Conservation (phyloP, 2,113 vertebrate species). For the Laterallus jamaicensis region DNA sequence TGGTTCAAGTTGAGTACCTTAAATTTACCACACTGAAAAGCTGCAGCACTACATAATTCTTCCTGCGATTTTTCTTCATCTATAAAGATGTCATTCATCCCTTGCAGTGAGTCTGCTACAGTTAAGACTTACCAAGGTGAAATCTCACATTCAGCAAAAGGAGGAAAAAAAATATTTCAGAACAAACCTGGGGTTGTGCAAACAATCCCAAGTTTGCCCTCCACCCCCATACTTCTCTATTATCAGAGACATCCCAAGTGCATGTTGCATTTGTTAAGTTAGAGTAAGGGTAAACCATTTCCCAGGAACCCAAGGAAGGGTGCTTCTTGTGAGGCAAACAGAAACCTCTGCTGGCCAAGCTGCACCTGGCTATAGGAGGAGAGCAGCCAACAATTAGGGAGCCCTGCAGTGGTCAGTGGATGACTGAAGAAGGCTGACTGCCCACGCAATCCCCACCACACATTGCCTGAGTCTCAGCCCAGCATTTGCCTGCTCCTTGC, state of each 20-base stretch:
- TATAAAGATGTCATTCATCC: neutral
- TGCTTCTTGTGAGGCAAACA: neutral
- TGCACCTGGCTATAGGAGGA: neutral
- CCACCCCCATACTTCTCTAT: neutral
- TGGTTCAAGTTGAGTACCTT: neutral
- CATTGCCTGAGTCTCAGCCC: neutral
- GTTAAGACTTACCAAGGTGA: neutral
- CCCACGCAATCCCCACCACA: rapidly evolving
- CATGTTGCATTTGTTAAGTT: neutral
- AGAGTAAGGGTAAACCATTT: neutral
- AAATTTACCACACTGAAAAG: neutral
- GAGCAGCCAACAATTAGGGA: rapidly evolving
- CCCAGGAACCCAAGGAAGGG: neutral
- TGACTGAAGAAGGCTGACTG: neutral
- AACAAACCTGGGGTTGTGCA: neutral
- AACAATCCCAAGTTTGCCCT: neutral
- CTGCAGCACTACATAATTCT: neutral
- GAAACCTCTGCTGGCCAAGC: neutral
- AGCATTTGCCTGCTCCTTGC: neutral
- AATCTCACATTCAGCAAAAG: neutral
- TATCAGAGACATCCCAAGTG: neutral
- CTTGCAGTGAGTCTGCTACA: neutral
- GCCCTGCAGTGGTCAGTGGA: neutral
- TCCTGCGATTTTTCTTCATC: neutral
- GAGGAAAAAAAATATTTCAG: neutral